Base-by-base conservation (phyloP, 2,113 vertebrate species). In the Bos javanicus region DNA sequence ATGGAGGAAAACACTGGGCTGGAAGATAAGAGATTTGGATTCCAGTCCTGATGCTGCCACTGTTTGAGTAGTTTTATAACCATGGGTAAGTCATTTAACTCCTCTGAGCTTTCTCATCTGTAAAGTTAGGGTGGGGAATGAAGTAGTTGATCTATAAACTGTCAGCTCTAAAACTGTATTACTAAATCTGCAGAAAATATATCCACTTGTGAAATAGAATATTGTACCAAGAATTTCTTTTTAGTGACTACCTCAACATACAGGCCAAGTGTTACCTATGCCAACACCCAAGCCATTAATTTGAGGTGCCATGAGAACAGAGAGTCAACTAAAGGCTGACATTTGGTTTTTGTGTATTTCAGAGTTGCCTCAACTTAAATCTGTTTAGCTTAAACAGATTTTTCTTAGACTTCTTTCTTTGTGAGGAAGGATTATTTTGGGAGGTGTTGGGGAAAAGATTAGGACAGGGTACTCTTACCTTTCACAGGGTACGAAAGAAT, bases 321-420 rank as follows among this genome's bases (percentile, higher is more conserved):
- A 91, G 94, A 19, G 28, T 33, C 10, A 60, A 84, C 26, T 1
- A 1, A 43, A 90, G 46, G 81, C 48, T 83, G 43, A 90, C 28
- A 74, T 87, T 91, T 87, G n/a, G 19, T 15, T 82, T 46, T 87
- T 87, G 9, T 64, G 62, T 88, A 87, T 64, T 62, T 80, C 59
- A 85, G 54, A 94, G 16, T 97, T 82, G 43, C 60, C 33, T 96
- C 0, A 2, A 59, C 8, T 90, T 94, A 94, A 88, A 87, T 95
- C 57, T 94, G 67, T 85, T 92, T 90, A 81, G 30, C 50, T 25
- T 59, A 74, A 64, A 80, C 19, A 78, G 82, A 14, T 90, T 87
- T 96, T 90, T 90, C n/a, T 96, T 84, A 64, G 87, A 84, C 48
- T 50, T 96, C 64, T 94, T 91, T 96, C 64, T 97, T 90, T 97